Percentiles rank a stretch among this genome's conserved stretches.
Conservation (phyloP, 1,140 invertebrate species). For the Rhyacophila brunnea region DNA sequence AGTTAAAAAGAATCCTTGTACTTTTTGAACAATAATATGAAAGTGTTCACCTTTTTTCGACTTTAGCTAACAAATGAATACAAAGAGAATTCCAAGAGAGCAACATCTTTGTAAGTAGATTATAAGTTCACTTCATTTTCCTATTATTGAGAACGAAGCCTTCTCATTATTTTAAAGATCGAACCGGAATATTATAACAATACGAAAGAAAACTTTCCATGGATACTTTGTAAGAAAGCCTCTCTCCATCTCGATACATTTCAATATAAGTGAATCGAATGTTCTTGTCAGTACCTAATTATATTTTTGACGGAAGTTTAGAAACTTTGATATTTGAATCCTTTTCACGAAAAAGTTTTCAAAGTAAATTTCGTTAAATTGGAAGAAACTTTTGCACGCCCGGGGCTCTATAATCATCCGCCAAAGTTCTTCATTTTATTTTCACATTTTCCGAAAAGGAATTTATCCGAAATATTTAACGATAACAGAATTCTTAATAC, state of each 20-base stretch:
- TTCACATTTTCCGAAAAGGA: not conserved
- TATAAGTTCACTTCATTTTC: not conserved
- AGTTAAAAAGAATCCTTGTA: too few species aligned
- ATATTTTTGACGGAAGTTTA: constrained; percentile 31
- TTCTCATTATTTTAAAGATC: constrained; percentile 1
- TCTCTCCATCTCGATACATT: constrained; percentile 23
- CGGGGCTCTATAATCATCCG: constrained; percentile 28
- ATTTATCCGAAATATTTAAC: constrained; percentile 8
- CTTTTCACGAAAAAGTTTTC: constrained; percentile 25
- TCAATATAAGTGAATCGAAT: constrained; percentile 31
- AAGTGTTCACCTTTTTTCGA: too few species aligned
- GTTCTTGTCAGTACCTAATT: constrained; percentile 32
- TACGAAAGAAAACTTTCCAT: not conserved
- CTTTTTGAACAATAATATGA: too few species aligned
- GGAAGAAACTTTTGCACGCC: constrained; percentile 23
- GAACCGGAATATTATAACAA: not conserved
- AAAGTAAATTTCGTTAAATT: constrained; percentile 32
- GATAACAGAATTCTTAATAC: not conserved
- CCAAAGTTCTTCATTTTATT: constrained; percentile 17
- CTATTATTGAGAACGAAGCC: not conserved
- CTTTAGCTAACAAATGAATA: too few species aligned
- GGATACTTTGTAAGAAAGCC: not conserved
- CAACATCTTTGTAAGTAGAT: not conserved
- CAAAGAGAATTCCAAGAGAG: too few species aligned
- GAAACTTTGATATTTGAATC: constrained; percentile 33